Evolutionary conservation across 2,797 vertebrate species (phyloP), one percentile per base, ranked within the genome.

Genomic region (Sphenopsis melanotis): DNA sequence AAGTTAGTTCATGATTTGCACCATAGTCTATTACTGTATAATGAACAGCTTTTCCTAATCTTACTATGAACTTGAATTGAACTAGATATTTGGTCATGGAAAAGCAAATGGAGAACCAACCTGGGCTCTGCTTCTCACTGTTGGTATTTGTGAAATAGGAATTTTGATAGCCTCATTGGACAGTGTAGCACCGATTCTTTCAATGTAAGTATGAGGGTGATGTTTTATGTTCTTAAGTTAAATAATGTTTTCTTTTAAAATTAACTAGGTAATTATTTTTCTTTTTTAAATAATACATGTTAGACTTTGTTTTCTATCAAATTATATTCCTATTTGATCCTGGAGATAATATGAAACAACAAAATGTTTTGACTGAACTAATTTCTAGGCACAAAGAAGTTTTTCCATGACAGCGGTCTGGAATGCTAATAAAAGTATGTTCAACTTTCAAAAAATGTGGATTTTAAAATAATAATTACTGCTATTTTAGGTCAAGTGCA

Each of bases 81-180:
- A 83, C 36, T 88, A 99, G 99, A 98, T 99, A 78, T 99, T 99
- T n/a, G 99, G 99, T 78, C 99, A 99, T 4, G 99, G 99, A 60
- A 99, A 99, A 97, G 98, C 99, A 53, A 99, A 99, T 0, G 99
- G 99, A 59, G 99, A 99, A 94, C 99, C 99, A 22, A 99, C 99
- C 1, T 99, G 99, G 99, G 99, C 99, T 75, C 97, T 99, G 95
- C 98, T 99, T 50, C 98, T 99, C 93, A 99, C 99, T 3, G 98
- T 98, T 47, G 97, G 98, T 50, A 99, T 99, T 97, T 99, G 99
- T 91, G 99, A 99, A 96, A 99, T 98, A 1, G 99, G 99, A 72
- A 99, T 99, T 95, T 98, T 99, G 93, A 99, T 99, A 20, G 99
- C 99, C 72, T 99, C 99, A 3, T 97, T 99, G 97, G 99, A 99